Conservation (phyloP, 1,140 invertebrate genomes). For the Leptestheria dahalacensis region DNA sequence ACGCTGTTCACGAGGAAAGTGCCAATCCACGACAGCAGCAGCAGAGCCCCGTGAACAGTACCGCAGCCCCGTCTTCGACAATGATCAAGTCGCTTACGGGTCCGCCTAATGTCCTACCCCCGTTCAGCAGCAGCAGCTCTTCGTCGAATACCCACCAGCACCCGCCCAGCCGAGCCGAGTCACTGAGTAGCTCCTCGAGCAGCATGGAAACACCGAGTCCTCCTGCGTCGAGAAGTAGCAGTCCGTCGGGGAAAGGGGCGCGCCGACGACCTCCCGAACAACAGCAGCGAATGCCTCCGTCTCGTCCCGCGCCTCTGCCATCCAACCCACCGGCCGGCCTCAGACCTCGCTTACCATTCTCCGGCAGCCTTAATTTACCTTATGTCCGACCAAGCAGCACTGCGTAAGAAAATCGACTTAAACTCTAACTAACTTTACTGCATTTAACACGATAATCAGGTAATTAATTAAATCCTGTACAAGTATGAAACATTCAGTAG, state of each 20-base stretch:
- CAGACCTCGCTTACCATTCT: background rate
- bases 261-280: background rate
- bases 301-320: background rate
- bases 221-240: background rate
- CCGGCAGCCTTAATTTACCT: background rate
- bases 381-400: background rate
- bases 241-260: background rate
- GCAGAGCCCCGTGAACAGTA: background rate
- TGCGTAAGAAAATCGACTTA: background rate
- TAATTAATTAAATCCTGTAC: too few relatives aligned
- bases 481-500: too few relatives aligned
- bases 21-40: background rate
- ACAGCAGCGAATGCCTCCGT: background rate
- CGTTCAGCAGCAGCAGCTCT: constrained; percentile 4
- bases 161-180: background rate
- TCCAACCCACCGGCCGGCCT: background rate
- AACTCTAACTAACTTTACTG: background rate
- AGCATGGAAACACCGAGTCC: constrained; percentile 7
- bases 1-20: background rate
- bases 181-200: background rate
- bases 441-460: background rate
- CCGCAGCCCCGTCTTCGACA: background rate
- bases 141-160: background rate
- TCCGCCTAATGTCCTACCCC: constrained; percentile 4
- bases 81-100: constrained; percentile 1